phyloP scores from a whole-genome alignment of 2,888 invertebrate genomes.

The Drosophila maculinotata region DNA sequence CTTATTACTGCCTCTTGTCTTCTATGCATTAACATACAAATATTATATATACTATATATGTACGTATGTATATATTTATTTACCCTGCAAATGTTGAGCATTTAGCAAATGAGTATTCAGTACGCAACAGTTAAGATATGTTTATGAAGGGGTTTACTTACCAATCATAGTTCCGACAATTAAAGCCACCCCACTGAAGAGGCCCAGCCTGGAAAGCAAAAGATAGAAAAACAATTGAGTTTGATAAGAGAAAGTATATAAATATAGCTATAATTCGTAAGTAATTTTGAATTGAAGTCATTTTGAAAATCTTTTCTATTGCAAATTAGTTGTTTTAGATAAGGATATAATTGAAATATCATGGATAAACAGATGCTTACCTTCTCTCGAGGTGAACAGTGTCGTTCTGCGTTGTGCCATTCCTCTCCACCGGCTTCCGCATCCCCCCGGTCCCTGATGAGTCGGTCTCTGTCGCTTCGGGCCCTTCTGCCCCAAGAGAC shows the following conservation, averaged over 20 bases:
- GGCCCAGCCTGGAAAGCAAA: constrained; percentile 90
- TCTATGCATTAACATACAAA: not conserved
- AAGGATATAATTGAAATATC: not conserved
- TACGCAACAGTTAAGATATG: not conserved
- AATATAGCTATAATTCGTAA: not conserved
- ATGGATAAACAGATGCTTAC: constrained; percentile 33
- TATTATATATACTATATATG: no score
- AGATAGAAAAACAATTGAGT: not conserved
- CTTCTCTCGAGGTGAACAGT: constrained; percentile 99
- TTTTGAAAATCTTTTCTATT: no score
- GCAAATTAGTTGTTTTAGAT: not conserved
- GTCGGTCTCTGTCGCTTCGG: constrained; percentile 86
- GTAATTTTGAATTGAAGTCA: no score
- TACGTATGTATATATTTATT: no score
- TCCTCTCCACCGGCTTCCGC: constrained; percentile 91
- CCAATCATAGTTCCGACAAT: constrained; percentile 99
- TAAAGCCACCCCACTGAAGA: constrained; percentile 99
- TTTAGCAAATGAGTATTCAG: not conserved
- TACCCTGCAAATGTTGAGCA: not conserved
- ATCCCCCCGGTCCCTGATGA: constrained; percentile 86
- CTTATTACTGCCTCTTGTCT: not conserved
- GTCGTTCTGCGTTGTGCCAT: constrained; percentile 97
- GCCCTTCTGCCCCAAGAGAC: constrained; percentile 85
- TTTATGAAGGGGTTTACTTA: constrained; percentile 84
- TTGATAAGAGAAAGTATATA: not conserved